A percentile compares a stretch with the other conserved stretches of the same genome.
These are phyloP conservation scores for Lasioglossum figueresi DNA, from an alignment of 2,888 invertebrate genomes.

Conservation along the genomic window DNA sequence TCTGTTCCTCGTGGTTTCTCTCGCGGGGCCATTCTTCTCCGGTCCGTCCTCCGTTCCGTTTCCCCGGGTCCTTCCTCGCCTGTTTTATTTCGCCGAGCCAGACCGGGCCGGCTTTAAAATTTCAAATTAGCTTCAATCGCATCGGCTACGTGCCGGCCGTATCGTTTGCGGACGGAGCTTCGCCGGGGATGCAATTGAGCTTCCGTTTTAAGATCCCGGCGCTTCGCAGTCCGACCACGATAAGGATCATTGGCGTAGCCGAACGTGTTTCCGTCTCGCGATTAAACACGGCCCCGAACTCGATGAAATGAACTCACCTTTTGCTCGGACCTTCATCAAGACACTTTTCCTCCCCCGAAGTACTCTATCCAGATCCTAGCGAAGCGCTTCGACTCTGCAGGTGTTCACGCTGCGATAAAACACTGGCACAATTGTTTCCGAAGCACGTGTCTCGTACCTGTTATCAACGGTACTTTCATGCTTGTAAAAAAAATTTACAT, in stretches of 20 bases:
- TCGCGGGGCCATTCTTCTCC: conserved; percentile 52
- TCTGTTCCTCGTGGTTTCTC: conserved; percentile 12
- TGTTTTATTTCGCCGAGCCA: conserved; percentile 64
- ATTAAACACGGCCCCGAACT: background rate
- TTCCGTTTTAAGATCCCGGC: conserved; percentile 58
- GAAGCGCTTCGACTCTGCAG: background rate
- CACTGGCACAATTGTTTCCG: background rate
- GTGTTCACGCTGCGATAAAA: background rate
- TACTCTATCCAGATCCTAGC: background rate
- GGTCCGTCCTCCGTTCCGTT: conserved; percentile 45
- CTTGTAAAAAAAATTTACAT: no score
- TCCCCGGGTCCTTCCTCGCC: conserved; percentile 30
- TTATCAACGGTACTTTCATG: background rate
- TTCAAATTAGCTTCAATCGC: conserved; percentile 82
- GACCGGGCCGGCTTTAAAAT: conserved; percentile 76
- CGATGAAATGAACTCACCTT: background rate
- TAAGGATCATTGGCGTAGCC: conserved; percentile 48
- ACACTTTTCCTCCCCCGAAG: background rate
- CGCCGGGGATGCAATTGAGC: conserved; percentile 71
- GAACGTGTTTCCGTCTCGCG: background rate
- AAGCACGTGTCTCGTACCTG: background rate
- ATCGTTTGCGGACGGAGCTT: conserved; percentile 59
- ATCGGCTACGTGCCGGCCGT: conserved; percentile 76
- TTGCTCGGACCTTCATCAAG: background rate
- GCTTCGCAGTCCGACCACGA: conserved; percentile 39